These are phyloP conservation scores for Plusia festucae DNA, from an alignment of 2,888 invertebrate genomes.

Conservation along the genomic window DNA sequence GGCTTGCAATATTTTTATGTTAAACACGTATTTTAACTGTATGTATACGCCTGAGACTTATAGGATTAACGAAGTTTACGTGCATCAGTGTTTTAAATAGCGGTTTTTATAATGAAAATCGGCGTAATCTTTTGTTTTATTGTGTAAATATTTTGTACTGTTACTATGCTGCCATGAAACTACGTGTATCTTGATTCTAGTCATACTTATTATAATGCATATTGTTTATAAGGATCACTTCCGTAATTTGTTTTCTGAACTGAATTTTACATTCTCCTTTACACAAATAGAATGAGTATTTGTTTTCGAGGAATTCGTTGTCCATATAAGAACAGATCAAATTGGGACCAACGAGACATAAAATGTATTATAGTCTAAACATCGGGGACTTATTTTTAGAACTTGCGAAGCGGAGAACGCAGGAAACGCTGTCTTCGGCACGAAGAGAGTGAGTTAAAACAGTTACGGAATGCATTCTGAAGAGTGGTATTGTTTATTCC, in stretches of 20 bases:
- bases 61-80: constrained; percentile 67
- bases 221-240: constrained; percentile 61
- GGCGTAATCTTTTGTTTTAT: constrained; percentile 45
- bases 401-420: constrained; percentile 22
- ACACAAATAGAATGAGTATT: constrained; percentile 20
- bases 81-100: constrained; percentile 45
- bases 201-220: constrained; percentile 68
- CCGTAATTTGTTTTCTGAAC: constrained; percentile 58
- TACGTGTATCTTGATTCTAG: constrained; percentile 73
- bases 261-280: constrained; percentile 24
- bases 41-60: constrained; percentile 55
- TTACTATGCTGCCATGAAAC: constrained; percentile 64
- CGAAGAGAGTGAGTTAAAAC: constrained; percentile 44
- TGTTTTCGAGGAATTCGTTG: constrained; percentile 37
- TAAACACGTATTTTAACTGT: constrained; percentile 57
- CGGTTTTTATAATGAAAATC: constrained; percentile 45
- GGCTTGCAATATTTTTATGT: constrained; percentile 67
- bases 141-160: constrained; percentile 51
- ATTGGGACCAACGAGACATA: constrained; percentile 61
- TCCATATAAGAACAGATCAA: constrained; percentile 41
- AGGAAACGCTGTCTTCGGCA: constrained; percentile 31
- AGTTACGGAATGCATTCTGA: constrained; percentile 67
- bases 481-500: constrained; percentile 76
- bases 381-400: constrained; percentile 55
- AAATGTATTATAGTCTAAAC: constrained; percentile 52